A percentile compares a stretch with the other conserved stretches of the same genome.
These are phyloP conservation scores for Phenacoccus solenopsis DNA, from an alignment of 1,140 invertebrate genomes.

Conservation along the genomic window DNA sequence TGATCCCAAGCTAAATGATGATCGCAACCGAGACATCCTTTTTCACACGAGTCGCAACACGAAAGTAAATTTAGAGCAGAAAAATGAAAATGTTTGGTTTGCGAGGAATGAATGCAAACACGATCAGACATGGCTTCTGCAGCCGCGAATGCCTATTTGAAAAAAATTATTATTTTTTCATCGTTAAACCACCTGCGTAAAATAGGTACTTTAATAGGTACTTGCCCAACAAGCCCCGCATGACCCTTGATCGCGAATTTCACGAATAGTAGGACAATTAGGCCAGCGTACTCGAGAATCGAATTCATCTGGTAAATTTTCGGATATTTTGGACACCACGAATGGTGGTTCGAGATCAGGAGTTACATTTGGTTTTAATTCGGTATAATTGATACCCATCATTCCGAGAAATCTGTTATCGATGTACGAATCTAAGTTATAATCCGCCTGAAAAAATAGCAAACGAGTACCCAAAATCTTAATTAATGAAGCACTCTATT, in stretches of 20 bases:
- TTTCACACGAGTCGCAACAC: slow-evolving; percentile 72
- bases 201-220: too few species aligned
- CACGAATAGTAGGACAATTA: slow-evolving; percentile 64
- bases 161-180: background rate
- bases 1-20: slow-evolving; percentile 65
- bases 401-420: slow-evolving; percentile 40
- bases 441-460: slow-evolving; percentile 47
- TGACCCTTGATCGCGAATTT: slow-evolving; percentile 63
- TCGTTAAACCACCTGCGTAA: too few species aligned
- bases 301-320: slow-evolving; percentile 56
- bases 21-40: slow-evolving; percentile 75
- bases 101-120: slow-evolving; percentile 69
- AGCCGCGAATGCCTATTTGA: slow-evolving; percentile 69
- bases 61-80: slow-evolving; percentile 77
- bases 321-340: background rate
- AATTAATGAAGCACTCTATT: too few species aligned
- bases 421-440: slow-evolving; percentile 49
- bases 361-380: slow-evolving; percentile 38
- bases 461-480: too few species aligned
- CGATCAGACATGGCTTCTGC: slow-evolving; percentile 88
- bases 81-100: slow-evolving; percentile 54
- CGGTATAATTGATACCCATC: slow-evolving; percentile 54
- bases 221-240: slow-evolving; percentile 59
- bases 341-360: slow-evolving; percentile 22
- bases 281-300: slow-evolving; percentile 71